Evolutionary conservation across 1,140 invertebrate genomes (phyloP), one percentile per base, ranked within the genome.

Genomic region (Hermatobates lingyangjiaoensis): DNA sequence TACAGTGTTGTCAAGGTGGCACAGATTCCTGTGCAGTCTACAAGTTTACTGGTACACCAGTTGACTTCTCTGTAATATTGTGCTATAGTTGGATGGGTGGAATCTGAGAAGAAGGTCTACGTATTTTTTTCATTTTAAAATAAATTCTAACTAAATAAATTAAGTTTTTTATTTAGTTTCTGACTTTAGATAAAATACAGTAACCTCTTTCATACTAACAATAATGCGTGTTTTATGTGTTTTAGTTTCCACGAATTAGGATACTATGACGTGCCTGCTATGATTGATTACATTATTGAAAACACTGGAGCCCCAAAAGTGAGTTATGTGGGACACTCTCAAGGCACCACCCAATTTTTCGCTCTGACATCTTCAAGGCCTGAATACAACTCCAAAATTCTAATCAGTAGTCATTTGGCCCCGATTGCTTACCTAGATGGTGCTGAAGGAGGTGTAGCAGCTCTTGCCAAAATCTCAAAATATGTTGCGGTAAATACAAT

Each of bases 191-290:
- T 48, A 10, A 25, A 25, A 14, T 15, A 24, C n/a, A 14, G 21
- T 48, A 15, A 14, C n/a, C 12, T 50, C 28, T 55, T 40, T 46
- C 38, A 46, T 52, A 26, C 18, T 20, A 40, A 40, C 14, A n/a
- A 12, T 12, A 34, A 12, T n/a, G 30, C 42, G 10, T 45, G 10
- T 23, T 45, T 45, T n/a, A n/a, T n/a, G n/a, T n/a, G 12, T 52
- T 52, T 23, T 48, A 60, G 57, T 46, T 81, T 73, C 62, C 76
- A 82, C 57, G 75, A 83, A 58, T 75, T 81, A 63, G 77, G 76
- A 2, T 53, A 66, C 20, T 73, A 72, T 55, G 80, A 82, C 62
- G 54, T 80, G 3, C 73, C 77, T 7, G 71, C 76, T 1, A 70
- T 71, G 51, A 71, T 82, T 25, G 71, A 81, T 57, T 71, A 73